Conservation (phyloP, 2,888 invertebrate genomes). For the Catocala nupta region DNA sequence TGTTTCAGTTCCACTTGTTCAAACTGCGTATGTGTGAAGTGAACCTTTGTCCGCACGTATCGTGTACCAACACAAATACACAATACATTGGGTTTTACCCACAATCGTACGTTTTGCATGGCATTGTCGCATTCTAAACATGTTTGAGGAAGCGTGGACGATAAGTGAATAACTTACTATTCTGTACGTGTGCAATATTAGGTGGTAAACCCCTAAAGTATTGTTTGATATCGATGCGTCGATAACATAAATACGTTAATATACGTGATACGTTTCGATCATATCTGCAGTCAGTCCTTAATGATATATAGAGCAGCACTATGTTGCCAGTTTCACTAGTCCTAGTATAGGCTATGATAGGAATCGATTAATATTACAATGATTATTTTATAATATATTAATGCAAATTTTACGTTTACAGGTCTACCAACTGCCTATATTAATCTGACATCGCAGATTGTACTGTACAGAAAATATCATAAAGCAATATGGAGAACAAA, state of each 20-base stretch:
- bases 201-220: conserved; percentile 6
- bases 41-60: conserved; percentile 27
- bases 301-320: no score
- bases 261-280: no score
- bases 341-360: no score
- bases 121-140: conserved; percentile 36
- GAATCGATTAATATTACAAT: no score
- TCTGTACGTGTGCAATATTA: conserved; percentile 21
- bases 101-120: conserved; percentile 36
- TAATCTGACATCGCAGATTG: no score
- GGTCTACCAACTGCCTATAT: no score
- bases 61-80: conserved; percentile 4
- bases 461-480: no score
- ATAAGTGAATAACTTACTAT: conserved; percentile 45
- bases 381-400: no score
- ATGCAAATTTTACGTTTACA: no score
- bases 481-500: no score
- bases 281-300: no score
- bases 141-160: conserved; percentile 48
- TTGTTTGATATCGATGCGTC: not conserved
- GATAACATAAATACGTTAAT: not conserved
- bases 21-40: conserved; percentile 16
- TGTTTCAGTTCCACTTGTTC: conserved; percentile 13
- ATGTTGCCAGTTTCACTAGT: no score
- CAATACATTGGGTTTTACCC: conserved; percentile 51